Conservation (phyloP, 2,888 invertebrate genomes). For the Stenichneumon culpator region DNA sequence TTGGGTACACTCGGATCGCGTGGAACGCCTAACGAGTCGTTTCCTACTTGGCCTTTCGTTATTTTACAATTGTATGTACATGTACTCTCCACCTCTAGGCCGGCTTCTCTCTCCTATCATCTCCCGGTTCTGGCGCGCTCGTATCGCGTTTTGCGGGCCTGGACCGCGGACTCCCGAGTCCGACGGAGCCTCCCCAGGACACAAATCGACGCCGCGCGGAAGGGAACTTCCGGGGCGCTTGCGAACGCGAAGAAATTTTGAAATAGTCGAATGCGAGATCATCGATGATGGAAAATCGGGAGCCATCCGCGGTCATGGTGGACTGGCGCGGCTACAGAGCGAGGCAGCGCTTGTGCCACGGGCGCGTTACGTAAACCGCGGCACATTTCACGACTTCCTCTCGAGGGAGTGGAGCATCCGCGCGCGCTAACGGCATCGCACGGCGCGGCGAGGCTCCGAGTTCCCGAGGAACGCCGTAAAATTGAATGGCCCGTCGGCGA, state of each 20-base stretch:
- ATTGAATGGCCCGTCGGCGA: conserved; percentile 71
- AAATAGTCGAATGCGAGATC: too few relatives aligned
- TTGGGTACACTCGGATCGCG: conserved; percentile 59
- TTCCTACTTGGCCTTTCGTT: conserved; percentile 81
- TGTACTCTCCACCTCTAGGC: conserved; percentile 17
- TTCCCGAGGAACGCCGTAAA: conserved; percentile 62
- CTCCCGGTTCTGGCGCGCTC: background rate
- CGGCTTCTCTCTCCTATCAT: conserved; percentile 14
- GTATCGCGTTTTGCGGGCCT: background rate
- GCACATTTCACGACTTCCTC: conserved; percentile 75
- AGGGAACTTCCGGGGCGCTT: too few relatives aligned
- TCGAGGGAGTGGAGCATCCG: conserved; percentile 81
- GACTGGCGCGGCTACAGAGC: too few relatives aligned
- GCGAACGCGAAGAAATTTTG: too few relatives aligned
- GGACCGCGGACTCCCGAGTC: too few relatives aligned
- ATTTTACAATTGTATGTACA: conserved; percentile 73
- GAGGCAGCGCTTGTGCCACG: background rate
- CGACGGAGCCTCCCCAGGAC: too few relatives aligned
- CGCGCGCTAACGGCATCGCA: conserved; percentile 56
- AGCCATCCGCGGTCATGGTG: too few relatives aligned
- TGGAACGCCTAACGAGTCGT: conserved; percentile 79
- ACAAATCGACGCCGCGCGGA: too few relatives aligned
- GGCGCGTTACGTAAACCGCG: conserved; percentile 76
- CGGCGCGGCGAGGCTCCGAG: conserved; percentile 7
- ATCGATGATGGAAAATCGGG: too few relatives aligned